These are phyloP conservation scores for Acleris sparsana DNA, from an alignment of 2,888 invertebrate genomes.

Conservation along the genomic window DNA sequence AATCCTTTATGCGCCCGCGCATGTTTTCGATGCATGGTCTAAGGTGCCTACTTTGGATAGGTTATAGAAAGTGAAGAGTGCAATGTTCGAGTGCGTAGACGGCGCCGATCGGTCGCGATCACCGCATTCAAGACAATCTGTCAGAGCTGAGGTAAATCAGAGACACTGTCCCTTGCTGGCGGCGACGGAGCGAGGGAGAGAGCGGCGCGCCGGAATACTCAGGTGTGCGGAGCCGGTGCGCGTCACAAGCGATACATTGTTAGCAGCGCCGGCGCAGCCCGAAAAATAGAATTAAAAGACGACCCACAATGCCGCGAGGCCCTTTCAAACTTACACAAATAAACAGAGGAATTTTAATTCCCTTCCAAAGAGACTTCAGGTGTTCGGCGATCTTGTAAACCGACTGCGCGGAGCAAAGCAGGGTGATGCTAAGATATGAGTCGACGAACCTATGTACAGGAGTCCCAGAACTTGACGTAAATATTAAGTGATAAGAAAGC, in stretches of 20 bases:
- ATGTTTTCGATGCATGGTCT: neutral
- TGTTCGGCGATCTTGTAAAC: conserved; percentile 38
- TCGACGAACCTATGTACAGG: too few species aligned
- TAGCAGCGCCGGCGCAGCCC: conserved; percentile 52
- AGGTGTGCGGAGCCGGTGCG: conserved; percentile 61
- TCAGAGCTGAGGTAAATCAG: neutral
- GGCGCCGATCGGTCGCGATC: conserved; percentile 30
- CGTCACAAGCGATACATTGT: conserved; percentile 60
- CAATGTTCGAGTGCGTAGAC: conserved; percentile 29
- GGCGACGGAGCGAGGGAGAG: conserved; percentile 10
- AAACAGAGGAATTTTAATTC: conserved; percentile 66
- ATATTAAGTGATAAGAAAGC: too few species aligned
- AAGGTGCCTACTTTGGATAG: neutral
- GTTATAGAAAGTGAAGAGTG: conserved; percentile 17
- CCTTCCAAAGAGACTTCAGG: conserved; percentile 46
- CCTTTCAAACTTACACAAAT: conserved; percentile 67
- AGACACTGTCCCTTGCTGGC: conserved; percentile 14
- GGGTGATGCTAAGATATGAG: too few species aligned
- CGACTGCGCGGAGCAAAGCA: neutral
- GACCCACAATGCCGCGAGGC: conserved; percentile 70
- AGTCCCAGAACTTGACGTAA: too few species aligned
- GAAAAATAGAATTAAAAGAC: conserved; percentile 75
- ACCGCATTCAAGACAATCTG: conserved; percentile 10
- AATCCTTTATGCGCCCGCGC: neutral
- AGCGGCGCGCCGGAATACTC: conserved; percentile 62